These are phyloP conservation scores for Diachasma alloeum DNA, from an alignment of 1,140 invertebrate genomes.

Conservation along the genomic window DNA sequence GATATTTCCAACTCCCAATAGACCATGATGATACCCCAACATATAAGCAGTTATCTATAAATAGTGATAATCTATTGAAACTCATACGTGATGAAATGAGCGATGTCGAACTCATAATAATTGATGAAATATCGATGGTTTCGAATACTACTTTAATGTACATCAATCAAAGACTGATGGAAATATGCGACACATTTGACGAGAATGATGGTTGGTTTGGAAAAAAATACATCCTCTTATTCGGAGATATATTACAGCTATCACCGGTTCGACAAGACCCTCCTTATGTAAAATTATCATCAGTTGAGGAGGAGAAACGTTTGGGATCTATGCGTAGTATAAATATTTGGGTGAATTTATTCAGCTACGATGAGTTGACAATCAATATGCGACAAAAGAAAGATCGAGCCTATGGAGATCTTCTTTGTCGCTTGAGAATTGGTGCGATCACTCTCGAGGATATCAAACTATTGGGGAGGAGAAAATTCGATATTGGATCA, in stretches of 20 bases:
- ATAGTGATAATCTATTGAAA: conserved; percentile 29
- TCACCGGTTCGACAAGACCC: background rate
- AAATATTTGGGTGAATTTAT: no score
- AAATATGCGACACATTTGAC: conserved; percentile 32
- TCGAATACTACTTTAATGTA: conserved; percentile 33
- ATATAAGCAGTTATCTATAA: no score
- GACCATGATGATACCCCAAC: no score
- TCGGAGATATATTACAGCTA: conserved; percentile 9
- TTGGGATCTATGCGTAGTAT: no score
- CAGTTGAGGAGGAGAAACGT: no score
- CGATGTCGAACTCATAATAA: conserved; percentile 32
- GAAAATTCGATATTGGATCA: conserved; percentile 23
- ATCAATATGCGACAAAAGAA: no score
- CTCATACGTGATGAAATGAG: conserved; percentile 32
- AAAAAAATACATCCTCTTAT: background rate
- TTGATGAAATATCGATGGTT: conserved; percentile 28
- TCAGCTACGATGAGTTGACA: no score
- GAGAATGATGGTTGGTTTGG: conserved; percentile 14
- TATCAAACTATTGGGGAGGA: conserved; percentile 21
- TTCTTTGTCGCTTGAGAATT: conserved; percentile 34
- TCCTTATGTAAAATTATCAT: no score
- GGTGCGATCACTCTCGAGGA: conserved; percentile 40
- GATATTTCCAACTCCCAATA: no score
- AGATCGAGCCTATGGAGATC: no score
- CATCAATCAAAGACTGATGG: conserved; percentile 28